These are phyloP conservation scores for Sesamia nonagrioides DNA, from an alignment of 1,140 invertebrate species.

Conservation along the genomic window DNA sequence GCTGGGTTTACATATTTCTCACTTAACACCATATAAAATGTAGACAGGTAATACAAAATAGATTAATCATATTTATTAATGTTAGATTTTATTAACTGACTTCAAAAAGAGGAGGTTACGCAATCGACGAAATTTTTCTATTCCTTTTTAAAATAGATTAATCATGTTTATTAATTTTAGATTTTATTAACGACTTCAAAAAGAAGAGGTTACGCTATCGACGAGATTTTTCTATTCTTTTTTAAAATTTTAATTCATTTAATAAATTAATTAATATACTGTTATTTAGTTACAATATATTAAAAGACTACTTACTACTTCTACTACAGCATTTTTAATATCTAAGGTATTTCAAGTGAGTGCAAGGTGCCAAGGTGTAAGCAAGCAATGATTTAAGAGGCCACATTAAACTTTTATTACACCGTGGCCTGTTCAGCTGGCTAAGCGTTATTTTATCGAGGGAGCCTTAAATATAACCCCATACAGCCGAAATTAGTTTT, in stretches of 20 bases:
- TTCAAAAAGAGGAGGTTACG: too few species aligned
- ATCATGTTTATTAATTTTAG: too few species aligned
- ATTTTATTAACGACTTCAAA: too few species aligned
- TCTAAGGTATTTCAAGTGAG: conserved; percentile 17
- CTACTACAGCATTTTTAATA: conserved; percentile 24
- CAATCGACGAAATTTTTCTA: background rate
- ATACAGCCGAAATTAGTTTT: conserved; percentile 10
- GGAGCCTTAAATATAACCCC: conserved; percentile 47
- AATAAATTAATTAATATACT: too few species aligned
- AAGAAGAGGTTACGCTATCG: too few species aligned
- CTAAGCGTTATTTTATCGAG: conserved; percentile 51
- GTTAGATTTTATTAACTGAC: too few species aligned
- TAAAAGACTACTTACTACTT: too few species aligned
- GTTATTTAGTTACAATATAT: too few species aligned
- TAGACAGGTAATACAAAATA: conserved; percentile 1
- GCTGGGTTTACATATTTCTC: conserved; percentile 36
- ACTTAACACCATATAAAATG: conserved; percentile 23
- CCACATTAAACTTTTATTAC: conserved; percentile 64
- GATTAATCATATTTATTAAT: too few species aligned
- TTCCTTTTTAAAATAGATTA: too few species aligned
- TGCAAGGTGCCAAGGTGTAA: conserved; percentile 49
- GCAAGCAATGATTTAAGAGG: conserved; percentile 58
- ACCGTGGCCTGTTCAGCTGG: conserved; percentile 49
- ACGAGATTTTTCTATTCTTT: too few species aligned
- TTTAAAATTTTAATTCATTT: too few species aligned